Percentiles rank a stretch among this genome's conserved stretches.
These are phyloP conservation scores for Rotaria socialis DNA, from an alignment of 2,888 invertebrate species.

Conservation along the genomic window DNA sequence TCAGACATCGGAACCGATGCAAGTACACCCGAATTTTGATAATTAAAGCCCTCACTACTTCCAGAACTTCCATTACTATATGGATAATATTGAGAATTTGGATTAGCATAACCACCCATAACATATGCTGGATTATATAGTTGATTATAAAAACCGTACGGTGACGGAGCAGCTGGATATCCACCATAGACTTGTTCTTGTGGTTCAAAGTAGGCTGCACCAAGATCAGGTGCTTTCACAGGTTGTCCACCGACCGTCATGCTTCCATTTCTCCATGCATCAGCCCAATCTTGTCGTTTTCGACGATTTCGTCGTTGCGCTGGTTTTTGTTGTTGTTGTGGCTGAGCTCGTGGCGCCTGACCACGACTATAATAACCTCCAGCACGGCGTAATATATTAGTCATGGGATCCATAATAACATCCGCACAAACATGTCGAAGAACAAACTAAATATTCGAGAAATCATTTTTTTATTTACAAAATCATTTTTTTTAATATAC, in stretches of 20 bases:
- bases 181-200: conserved; percentile 20
- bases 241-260: background rate
- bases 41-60: background rate
- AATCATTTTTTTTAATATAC: background rate
- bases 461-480: too few species aligned
- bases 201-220: conserved; percentile 15
- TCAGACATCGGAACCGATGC: background rate
- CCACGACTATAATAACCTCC: background rate
- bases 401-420: background rate
- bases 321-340: background rate
- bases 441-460: background rate
- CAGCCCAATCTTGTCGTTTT: background rate
- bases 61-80: background rate
- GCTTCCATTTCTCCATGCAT: background rate
- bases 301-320: background rate
- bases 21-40: background rate
- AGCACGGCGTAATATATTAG: background rate
- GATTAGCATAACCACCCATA: background rate
- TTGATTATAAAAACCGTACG: background rate
- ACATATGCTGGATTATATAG: conserved; percentile 15
- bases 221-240: background rate
- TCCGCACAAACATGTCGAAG: conserved; percentile 7
- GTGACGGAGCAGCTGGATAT: conserved; percentile 16
- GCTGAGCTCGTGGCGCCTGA: background rate
- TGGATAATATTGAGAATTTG: background rate